Evolutionary conservation across 2,888 invertebrate species (phyloP), one percentile per base, ranked within the genome.

Genomic region (Drosophila falleni): DNA sequence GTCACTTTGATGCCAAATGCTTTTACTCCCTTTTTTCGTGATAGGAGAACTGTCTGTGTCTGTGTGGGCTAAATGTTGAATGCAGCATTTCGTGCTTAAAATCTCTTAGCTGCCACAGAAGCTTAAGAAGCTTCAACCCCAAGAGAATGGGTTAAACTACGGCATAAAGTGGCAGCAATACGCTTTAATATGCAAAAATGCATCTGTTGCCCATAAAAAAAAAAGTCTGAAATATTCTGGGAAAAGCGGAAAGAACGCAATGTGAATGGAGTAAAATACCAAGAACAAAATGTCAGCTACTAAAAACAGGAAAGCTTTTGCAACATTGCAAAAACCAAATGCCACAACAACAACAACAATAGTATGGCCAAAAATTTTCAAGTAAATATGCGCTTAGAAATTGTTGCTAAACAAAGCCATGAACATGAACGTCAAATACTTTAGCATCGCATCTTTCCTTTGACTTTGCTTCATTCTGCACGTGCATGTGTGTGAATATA

Each of bases 301-400:
- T 31, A 61, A 11, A 11, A 37, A 16, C 39, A 44, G 31, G 29
- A 55, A 41, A 47, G 42, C 46, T 16, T 44, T 56, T 47, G 66
- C 42, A 67, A 51, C 46, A 65, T 56, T 58, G 44, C 68, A 49
- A 35, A 53, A 53, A 53, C 5, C 46, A 46, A 65, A 41, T 63
- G 15, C 56, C 53, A 31, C 35, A 64, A 5, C 49, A 68, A n/a
- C n/a, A 67, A 47, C 41, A 68, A 47, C 41, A 58, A 19, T 15
- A 31, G 13, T 47, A 51, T 61, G 41, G 15, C 50, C 66, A 62
- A 71, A 60, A 71, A 60, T 71, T 15, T 15, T 54, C 56, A 42
- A 62, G 62, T 63, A 69, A 74, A 77, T 69, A 56, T 61, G 67
- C 50, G 64, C 71, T 76, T 82, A 31, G 53, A 80, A 72, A 71